Evolutionary conservation across 2,113 vertebrate genomes (phyloP), one percentile per base, ranked within the genome.

Genomic region (Platycercus adscitus): DNA sequence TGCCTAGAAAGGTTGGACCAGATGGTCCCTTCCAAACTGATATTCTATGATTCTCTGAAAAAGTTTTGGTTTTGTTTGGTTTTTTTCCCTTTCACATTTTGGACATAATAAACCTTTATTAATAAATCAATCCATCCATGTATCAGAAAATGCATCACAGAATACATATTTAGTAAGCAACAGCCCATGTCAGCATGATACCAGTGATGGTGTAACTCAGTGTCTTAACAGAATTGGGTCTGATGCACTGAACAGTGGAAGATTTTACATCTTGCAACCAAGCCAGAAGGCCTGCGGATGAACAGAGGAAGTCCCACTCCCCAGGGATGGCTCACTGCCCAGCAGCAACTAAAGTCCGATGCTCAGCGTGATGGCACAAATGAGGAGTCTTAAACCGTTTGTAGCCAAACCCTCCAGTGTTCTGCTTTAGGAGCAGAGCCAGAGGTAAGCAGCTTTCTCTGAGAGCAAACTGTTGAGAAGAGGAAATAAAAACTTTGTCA

Each of bases 281-380:
- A 2, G 6, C 5, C 80, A 50, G 46, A 83, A 53, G 0, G 13
- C 33, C 35, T 52, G 53, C 1, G 0, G 21, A 19, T 20, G 65
- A 33, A 7, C 6, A 4, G 78, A 68, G 78, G 77, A 75, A 88
- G 61, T 60, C 17, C 13, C 3, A 0, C 8, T 78, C 46, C 53
- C 56, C 44, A 5, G 60, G 63, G 81, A 60, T 4, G 28, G 39
- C 14, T 73, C 33, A 7, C 28, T 56, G 44, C 35, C 41, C 6
- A 1, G 49, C 66, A 82, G 69, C 72, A 77, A 44, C n/a, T 49
- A 0, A 66, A 69, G 44, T 7, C 28, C 47, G 5, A 33, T 24
- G 46, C 29, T 69, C 43, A 4, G 7, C 7, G 2, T 37, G 33
- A n/a, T 1, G 1, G 20, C 31, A 28, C 0, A 0, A 21, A 44